phyloP scores from a whole-genome alignment of 2,888 invertebrate genomes.

The Galerucella pusilla region DNA sequence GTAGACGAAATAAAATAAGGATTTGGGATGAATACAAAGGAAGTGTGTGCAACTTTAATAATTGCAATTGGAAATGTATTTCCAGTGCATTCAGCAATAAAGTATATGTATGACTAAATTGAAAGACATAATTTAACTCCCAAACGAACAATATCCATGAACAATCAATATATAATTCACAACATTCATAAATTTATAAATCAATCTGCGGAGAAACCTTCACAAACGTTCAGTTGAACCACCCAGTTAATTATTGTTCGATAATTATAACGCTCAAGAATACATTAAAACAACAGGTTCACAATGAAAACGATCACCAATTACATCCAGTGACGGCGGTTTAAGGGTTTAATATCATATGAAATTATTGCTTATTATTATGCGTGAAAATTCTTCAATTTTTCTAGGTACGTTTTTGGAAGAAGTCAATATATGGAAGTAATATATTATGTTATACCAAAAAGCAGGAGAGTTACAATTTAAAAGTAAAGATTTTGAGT shows the following conservation, averaged over 20 bases:
- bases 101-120: constrained; percentile 6
- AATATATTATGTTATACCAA: too few relatives aligned
- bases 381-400: neutral
- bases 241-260: constrained; percentile 43
- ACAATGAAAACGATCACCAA: constrained; percentile 36
- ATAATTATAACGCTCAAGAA: constrained; percentile 47
- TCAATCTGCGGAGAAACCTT: constrained; percentile 21
- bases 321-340: constrained; percentile 13
- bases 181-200: constrained; percentile 20
- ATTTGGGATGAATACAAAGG: too few relatives aligned
- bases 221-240: constrained; percentile 18
- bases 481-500: too few relatives aligned
- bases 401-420: too few relatives aligned
- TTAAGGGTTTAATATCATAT: too few relatives aligned
- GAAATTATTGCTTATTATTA: neutral
- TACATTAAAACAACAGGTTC: constrained; percentile 56
- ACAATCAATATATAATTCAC: constrained; percentile 29
- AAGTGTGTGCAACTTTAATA: too few relatives aligned
- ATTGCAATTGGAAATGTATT: too few relatives aligned
- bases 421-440: too few relatives aligned
- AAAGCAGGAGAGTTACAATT: too few relatives aligned
- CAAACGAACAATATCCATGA: constrained; percentile 12
- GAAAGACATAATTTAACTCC: constrained; percentile 6
- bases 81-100: neutral
- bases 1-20: too few relatives aligned